phyloP scores from a whole-genome alignment of 2,888 invertebrate genomes.

The Leptopilina myrica region DNA sequence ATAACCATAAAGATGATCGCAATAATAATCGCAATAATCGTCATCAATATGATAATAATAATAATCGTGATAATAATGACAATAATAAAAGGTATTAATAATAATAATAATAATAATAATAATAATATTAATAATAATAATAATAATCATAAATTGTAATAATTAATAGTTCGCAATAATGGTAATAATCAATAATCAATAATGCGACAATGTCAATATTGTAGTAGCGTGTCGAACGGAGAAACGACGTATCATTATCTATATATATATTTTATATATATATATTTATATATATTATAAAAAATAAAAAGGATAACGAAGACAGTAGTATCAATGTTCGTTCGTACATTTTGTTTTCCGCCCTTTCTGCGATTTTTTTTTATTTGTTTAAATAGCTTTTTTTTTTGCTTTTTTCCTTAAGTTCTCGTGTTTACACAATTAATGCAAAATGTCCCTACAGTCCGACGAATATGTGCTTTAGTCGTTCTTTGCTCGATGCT shows the following conservation, averaged over 20 bases:
- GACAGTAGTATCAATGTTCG: slow-evolving; percentile 71
- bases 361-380: slow-evolving; percentile 56
- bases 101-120: slow-evolving; percentile 66
- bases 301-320: slow-evolving; percentile 66
- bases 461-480: slow-evolving; percentile 74
- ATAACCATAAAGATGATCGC: slow-evolving; percentile 58
- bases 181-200: slow-evolving; percentile 61
- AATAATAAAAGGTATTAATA: slow-evolving; percentile 69
- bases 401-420: slow-evolving; percentile 67
- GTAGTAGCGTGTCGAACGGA: slow-evolving; percentile 57
- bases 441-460: slow-evolving; percentile 76
- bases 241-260: slow-evolving; percentile 49
- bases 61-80: slow-evolving; percentile 71
- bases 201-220: slow-evolving; percentile 71
- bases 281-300: slow-evolving; percentile 37
- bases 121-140: slow-evolving; percentile 58
- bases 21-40: slow-evolving; percentile 64
- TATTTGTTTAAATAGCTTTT: slow-evolving; percentile 51
- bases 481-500: slow-evolving; percentile 71
- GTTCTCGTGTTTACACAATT: slow-evolving; percentile 73
- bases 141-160: slow-evolving; percentile 66
- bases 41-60: slow-evolving; percentile 63
- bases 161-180: slow-evolving; percentile 61
- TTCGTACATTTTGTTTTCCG: slow-evolving; percentile 69
- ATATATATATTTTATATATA: slow-evolving; percentile 38